phyloP scores from a whole-genome alignment of 2,888 invertebrate species.

The Operophtera brumata region DNA sequence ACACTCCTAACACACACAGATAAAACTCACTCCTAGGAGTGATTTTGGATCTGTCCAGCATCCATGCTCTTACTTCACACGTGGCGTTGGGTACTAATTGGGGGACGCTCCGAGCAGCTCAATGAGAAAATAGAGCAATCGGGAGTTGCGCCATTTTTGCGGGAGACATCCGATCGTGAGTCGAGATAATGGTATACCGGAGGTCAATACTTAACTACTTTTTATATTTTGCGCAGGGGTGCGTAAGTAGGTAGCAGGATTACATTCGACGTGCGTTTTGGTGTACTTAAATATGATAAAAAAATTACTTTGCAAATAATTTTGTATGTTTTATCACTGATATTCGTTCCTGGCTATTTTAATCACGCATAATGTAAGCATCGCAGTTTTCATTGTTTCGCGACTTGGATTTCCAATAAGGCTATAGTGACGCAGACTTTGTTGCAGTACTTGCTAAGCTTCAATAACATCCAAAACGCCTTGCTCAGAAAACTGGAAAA shows the following conservation, averaged over 20 bases:
- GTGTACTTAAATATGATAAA: background rate
- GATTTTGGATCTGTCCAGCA: constrained; percentile 72
- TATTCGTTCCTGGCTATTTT: background rate
- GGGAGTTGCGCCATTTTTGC: constrained; percentile 37
- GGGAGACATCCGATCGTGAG: constrained; percentile 18
- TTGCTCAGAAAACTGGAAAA: no score
- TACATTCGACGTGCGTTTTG: background rate
- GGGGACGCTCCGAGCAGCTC: constrained; percentile 49
- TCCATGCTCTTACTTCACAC: constrained; percentile 67
- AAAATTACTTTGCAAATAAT: no score
- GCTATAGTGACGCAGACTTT: no score
- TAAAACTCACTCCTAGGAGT: constrained; percentile 50
- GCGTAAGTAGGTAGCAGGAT: background rate
- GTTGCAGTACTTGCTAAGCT: no score
- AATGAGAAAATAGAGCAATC: constrained; percentile 52
- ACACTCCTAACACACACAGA: no score
- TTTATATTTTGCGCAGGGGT: background rate
- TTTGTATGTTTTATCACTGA: no score
- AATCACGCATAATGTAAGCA: background rate
- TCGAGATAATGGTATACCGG: constrained; percentile 12
- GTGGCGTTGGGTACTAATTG: constrained; percentile 68
- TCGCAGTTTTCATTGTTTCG: no score
- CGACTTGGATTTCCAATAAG: no score
- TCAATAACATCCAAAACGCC: no score
- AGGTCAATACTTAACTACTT: background rate